A percentile compares a stretch with the other conserved stretches of the same genome.
Conservation (phyloP, 2,888 invertebrate genomes). For the Polymixis lichenea region DNA sequence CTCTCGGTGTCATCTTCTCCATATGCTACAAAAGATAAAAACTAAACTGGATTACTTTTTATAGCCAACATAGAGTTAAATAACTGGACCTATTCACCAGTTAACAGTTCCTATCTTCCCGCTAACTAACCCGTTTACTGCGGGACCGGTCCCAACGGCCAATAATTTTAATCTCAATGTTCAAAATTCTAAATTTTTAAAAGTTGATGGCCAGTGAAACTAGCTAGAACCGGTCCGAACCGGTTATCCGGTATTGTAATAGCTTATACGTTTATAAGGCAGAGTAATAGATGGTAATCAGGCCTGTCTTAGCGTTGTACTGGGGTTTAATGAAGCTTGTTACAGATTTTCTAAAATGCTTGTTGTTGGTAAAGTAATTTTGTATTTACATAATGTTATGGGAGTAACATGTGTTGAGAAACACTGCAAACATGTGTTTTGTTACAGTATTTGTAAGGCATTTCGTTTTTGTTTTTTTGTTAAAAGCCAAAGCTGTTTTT, state of each 20-base stretch:
- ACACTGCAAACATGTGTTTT: conserved; percentile 26
- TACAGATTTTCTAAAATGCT: conserved; percentile 56
- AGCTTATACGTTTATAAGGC: conserved; percentile 59
- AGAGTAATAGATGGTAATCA: conserved; percentile 64
- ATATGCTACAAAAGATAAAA: conserved; percentile 25
- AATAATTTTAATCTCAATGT: conserved; percentile 70
- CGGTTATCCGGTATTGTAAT: conserved; percentile 62
- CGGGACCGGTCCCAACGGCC: conserved; percentile 60
- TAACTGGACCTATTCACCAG: conserved; percentile 36
- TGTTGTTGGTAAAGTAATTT: conserved; percentile 54
- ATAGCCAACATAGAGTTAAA: conserved; percentile 15
- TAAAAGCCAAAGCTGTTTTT: too few relatives aligned
- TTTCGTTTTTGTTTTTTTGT: neutral
- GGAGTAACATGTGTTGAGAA: conserved; percentile 38
- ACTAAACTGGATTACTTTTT: conserved; percentile 25
- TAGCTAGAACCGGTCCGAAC: conserved; percentile 61
- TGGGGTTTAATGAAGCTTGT: conserved; percentile 58
- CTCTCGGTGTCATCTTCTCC: neutral
- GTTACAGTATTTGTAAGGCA: neutral
- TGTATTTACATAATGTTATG: conserved; percentile 55
- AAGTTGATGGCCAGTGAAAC: conserved; percentile 66
- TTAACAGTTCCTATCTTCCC: conserved; percentile 33
- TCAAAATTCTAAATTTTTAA: conserved; percentile 65
- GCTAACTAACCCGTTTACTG: conserved; percentile 55
- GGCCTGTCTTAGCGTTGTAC: conserved; percentile 55